Percentiles rank a stretch among this genome's conserved stretches.
Conservation (phyloP, 2,113 vertebrate genomes). For the Dinomys branickii region DNA sequence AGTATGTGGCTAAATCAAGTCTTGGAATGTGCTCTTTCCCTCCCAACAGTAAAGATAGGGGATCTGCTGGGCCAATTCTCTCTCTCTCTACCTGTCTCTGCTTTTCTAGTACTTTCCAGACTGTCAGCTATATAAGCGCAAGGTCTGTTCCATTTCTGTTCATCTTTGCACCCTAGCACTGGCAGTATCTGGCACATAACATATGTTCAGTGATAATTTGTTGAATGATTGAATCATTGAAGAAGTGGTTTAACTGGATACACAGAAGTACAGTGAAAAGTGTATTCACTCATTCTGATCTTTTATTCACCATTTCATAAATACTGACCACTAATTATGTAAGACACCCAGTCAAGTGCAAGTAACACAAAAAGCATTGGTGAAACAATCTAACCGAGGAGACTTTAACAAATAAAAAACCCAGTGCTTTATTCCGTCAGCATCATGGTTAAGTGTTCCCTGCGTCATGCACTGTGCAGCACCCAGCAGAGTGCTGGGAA, state of each 20-base stretch:
- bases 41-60: neutral
- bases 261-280: neutral
- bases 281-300: neutral
- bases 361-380: neutral
- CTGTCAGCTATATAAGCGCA: neutral
- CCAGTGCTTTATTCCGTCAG: neutral
- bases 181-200: neutral
- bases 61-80: neutral
- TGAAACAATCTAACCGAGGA: neutral
- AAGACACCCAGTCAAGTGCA: neutral
- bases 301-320: constrained; percentile 4
- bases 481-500: neutral
- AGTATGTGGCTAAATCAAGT: neutral
- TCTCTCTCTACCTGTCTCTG: neutral
- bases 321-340: neutral
- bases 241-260: constrained; percentile 13
- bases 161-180: neutral
- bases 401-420: neutral
- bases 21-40: neutral
- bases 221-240: neutral
- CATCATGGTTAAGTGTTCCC: neutral
- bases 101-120: neutral
- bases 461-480: neutral
- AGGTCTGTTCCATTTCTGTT: neutral
- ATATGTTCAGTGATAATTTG: neutral